Conservation (phyloP, 2,113 vertebrate genomes). For the Physeter macrocephalus region DNA sequence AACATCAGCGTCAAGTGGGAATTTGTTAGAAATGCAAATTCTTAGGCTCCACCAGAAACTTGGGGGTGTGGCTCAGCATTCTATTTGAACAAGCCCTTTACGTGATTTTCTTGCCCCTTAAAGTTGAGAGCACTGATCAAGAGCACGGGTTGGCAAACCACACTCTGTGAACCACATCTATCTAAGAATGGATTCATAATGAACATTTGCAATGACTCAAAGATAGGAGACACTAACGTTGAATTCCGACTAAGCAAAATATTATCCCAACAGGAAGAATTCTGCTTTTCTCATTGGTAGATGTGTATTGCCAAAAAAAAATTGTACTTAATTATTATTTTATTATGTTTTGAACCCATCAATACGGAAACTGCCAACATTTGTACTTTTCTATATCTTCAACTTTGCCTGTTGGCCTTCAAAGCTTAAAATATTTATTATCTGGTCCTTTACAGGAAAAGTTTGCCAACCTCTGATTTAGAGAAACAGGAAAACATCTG, state of each 20-base stretch:
- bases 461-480: background rate
- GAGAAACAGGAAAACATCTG: background rate
- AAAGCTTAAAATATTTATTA: conserved; percentile 10
- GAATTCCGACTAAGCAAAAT: background rate
- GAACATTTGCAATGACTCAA: background rate
- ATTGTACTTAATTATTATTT: background rate
- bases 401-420: background rate
- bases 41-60: background rate
- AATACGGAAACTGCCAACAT: background rate
- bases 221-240: background rate
- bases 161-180: background rate
- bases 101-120: background rate
- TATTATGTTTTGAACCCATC: background rate
- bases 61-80: background rate
- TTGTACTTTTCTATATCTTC: background rate
- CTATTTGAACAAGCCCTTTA: background rate
- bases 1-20: background rate
- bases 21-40: background rate
- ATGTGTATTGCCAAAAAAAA: background rate
- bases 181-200: background rate
- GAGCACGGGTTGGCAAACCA: background rate
- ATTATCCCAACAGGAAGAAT: background rate
- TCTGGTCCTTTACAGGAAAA: background rate
- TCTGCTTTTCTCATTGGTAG: background rate
- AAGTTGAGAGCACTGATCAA: background rate